phyloP scores from a whole-genome alignment of 2,888 invertebrate species.

The Smittia aterrima region DNA sequence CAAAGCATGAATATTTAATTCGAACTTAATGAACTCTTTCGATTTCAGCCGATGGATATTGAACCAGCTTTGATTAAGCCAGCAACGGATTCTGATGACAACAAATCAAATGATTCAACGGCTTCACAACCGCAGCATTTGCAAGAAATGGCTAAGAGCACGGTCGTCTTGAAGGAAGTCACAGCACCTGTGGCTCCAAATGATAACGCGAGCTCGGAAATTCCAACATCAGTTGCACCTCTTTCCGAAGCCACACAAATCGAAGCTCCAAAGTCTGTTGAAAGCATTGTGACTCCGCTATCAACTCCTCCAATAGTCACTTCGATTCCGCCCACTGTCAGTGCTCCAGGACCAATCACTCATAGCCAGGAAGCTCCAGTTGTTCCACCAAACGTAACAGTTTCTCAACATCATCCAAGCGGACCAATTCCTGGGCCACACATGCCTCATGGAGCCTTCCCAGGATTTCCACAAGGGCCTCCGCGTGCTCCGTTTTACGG shows the following conservation, averaged over 20 bases:
- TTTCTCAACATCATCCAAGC: constrained; percentile 45
- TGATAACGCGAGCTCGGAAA: neutral
- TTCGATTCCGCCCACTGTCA: constrained; percentile 46
- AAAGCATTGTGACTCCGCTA: constrained; percentile 44
- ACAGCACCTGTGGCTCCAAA: neutral
- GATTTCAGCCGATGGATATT: constrained; percentile 39
- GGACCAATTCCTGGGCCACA: constrained; percentile 19
- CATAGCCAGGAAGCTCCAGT: constrained; percentile 48
- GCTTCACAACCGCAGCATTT: constrained; percentile 29
- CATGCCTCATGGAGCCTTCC: constrained; percentile 39
- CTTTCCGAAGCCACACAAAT: neutral
- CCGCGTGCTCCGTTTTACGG: constrained; percentile 37
- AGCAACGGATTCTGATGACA: constrained; percentile 25
- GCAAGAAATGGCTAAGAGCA: constrained; percentile 30
- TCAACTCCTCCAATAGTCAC: constrained; percentile 47
- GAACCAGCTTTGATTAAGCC: constrained; percentile 33
- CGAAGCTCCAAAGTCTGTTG: constrained; percentile 31
- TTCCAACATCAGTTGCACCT: neutral
- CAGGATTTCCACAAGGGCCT: constrained; percentile 42
- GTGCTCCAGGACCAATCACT: constrained; percentile 44
- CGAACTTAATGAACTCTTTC: neutral
- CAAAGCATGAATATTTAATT: neutral
- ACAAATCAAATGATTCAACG: constrained; percentile 24
- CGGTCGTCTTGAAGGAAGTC: neutral
- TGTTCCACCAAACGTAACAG: constrained; percentile 49